phyloP scores from a whole-genome alignment of 1,140 invertebrate genomes.

The Nasonia longicornis region DNA sequence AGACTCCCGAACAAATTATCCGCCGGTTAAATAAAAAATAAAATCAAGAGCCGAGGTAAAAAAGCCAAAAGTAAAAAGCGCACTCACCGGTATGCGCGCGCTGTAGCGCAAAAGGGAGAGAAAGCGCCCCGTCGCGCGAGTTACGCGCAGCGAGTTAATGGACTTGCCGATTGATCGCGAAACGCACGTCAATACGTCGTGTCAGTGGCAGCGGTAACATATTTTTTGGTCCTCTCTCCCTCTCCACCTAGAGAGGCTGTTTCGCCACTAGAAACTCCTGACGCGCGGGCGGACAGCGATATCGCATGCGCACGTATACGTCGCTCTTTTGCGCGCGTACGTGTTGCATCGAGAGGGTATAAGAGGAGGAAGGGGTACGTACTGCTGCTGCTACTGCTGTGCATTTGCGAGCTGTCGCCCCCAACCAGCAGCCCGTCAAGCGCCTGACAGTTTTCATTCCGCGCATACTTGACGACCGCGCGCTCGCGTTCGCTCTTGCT shows the following conservation, averaged over 20 bases:
- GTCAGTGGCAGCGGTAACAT: conserved; percentile 48
- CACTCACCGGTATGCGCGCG: conserved; percentile 59
- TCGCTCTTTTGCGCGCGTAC: conserved; percentile 23
- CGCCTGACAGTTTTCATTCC: conserved; percentile 63
- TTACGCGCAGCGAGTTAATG: conserved; percentile 54
- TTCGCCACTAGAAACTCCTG: conserved; percentile 17
- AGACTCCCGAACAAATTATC: background rate
- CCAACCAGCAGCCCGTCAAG: conserved; percentile 56
- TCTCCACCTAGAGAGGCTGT: background rate
- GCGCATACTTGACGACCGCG: conserved; percentile 56
- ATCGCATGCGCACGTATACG: conserved; percentile 19
- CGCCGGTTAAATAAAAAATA: background rate
- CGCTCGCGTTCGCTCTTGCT: conserved; percentile 20
- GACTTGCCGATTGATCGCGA: conserved; percentile 54
- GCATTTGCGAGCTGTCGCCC: conserved; percentile 62
- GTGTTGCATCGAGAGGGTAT: background rate
- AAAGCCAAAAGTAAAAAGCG: conserved; percentile 48
- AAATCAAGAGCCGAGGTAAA: background rate
- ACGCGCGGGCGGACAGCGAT: conserved; percentile 20
- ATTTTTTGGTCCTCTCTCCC: conserved; percentile 38
- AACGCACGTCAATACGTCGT: conserved; percentile 56
- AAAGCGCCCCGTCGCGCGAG: conserved; percentile 57
- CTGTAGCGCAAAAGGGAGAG: conserved; percentile 53
- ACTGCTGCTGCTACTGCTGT: conserved; percentile 51
- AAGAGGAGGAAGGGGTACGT: background rate